Evolutionary conservation across 2,113 vertebrate genomes (phyloP), one percentile per base, ranked within the genome.

Genomic region (Ploceus nigricollis): DNA sequence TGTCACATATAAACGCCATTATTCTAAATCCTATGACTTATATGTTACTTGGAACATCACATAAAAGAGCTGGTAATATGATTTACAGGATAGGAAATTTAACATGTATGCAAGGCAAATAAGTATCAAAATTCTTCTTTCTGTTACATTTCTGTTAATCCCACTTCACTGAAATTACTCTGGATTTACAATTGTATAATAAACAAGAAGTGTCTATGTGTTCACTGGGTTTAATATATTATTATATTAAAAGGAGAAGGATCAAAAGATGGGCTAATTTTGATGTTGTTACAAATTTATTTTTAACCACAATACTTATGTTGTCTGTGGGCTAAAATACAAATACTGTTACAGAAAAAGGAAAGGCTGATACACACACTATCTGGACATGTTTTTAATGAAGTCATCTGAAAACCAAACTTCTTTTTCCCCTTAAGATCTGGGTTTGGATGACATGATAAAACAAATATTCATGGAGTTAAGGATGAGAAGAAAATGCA

Each of bases 1-100:
- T 82, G 97, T 96, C 96, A 92, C 56, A 94, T 92, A 16, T 97
- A 97, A 98, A 96, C 97, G 96, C 89, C 87, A 89, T 96, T 90
- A 96, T 95, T 93, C 93, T 91, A 96, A 93, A 96, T 89, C 94
- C 37, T 91, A 51, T 90, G 80, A 79, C 90, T 97, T 96, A 89
- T 40, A 76, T 10, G 69, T 90, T 96, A 95, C 95, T 82, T 63
- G 69, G 86, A 97, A 96, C 66, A 89, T 94, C 94, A 69, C 54
- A 89, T 90, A 93, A 95, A 94, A 87, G 90, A 94, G 14, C 57
- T 28, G 33, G 92, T 96, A 95, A 96, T 93, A 56, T n/a, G 86
- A 97, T 97, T 97, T 96, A 84, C 51, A 79, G 90, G 64, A 95
- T 69, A 89, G 77, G 80, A 79, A 96, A 95, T 95, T 94, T 92